Conservation (phyloP, 2,888 invertebrate genomes). For the Dynastes tityus region DNA sequence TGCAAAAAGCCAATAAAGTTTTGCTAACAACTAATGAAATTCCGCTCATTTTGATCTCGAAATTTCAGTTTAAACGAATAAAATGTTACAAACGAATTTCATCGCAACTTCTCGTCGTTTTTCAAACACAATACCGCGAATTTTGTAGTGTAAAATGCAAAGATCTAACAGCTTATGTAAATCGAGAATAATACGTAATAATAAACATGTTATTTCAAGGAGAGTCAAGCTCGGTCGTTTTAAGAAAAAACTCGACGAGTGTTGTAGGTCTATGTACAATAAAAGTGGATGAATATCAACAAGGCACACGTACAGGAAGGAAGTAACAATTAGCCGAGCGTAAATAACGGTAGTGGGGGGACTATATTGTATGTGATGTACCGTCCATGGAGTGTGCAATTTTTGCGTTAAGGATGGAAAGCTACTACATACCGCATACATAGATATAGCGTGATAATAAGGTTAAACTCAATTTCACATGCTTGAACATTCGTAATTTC, state of each 20-base stretch:
- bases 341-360: slow-evolving; percentile 61
- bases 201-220: slow-evolving; percentile 29
- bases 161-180: slow-evolving; percentile 22
- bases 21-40: slow-evolving; percentile 74
- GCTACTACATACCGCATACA: slow-evolving; percentile 32
- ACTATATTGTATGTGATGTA: slow-evolving; percentile 51
- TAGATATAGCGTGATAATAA: slow-evolving; percentile 35
- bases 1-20: slow-evolving; percentile 78
- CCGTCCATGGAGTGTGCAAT: slow-evolving; percentile 42
- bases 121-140: neutral
- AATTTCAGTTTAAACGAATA: neutral
- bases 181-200: slow-evolving; percentile 5
- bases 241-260: neutral
- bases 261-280: slow-evolving; percentile 1
- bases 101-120: neutral
- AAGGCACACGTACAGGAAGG: slow-evolving; percentile 68
- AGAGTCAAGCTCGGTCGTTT: neutral
- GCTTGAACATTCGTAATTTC: slow-evolving; percentile 26
- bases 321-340: slow-evolving; percentile 70
- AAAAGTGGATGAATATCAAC: slow-evolving; percentile 46
- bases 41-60: slow-evolving; percentile 58
- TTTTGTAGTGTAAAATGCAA: neutral
- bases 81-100: neutral
- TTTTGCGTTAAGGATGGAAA: slow-evolving; percentile 47
- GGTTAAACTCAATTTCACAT: slow-evolving; percentile 41